phyloP scores from a whole-genome alignment of 2,888 invertebrate species.

The Scotopteryx bipunctaria region DNA sequence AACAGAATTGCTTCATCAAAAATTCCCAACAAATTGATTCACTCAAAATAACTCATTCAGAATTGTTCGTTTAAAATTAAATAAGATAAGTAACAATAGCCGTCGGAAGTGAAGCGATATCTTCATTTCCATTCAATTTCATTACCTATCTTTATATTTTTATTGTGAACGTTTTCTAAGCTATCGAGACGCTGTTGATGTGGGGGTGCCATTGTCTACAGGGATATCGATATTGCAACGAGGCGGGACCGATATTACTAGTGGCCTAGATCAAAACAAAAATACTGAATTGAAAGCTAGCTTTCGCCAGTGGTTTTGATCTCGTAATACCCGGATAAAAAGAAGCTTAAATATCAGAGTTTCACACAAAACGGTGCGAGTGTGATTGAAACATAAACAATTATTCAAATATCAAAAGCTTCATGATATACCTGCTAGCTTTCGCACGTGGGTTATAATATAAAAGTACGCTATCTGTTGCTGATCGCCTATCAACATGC shows the following conservation, averaged over 20 bases:
- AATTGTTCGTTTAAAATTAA: constrained; percentile 45
- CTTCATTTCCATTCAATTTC: constrained; percentile 62
- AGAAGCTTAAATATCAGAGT: too few species aligned
- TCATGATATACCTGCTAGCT: too few species aligned
- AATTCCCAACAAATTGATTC: constrained; percentile 31
- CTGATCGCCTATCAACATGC: too few species aligned
- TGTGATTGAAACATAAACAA: too few species aligned
- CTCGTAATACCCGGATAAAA: too few species aligned
- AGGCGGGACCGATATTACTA: not conserved
- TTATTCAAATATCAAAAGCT: too few species aligned
- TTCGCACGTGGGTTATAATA: too few species aligned
- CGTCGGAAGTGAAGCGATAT: constrained; percentile 56
- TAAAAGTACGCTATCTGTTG: too few species aligned
- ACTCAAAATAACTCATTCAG: constrained; percentile 13
- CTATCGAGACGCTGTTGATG: constrained; percentile 67
- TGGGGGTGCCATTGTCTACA: constrained; percentile 67
- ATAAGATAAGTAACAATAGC: constrained; percentile 48
- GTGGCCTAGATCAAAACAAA: not conserved
- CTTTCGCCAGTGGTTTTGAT: too few species aligned
- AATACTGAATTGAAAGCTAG: not conserved
- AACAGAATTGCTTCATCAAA: constrained; percentile 15
- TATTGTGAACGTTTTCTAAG: constrained; percentile 74
- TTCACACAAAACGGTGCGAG: too few species aligned
- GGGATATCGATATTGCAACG: constrained; percentile 14
- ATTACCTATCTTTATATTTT: constrained; percentile 70